Conservation (phyloP, 2,888 invertebrate species). For the Ormyrus thymus region DNA sequence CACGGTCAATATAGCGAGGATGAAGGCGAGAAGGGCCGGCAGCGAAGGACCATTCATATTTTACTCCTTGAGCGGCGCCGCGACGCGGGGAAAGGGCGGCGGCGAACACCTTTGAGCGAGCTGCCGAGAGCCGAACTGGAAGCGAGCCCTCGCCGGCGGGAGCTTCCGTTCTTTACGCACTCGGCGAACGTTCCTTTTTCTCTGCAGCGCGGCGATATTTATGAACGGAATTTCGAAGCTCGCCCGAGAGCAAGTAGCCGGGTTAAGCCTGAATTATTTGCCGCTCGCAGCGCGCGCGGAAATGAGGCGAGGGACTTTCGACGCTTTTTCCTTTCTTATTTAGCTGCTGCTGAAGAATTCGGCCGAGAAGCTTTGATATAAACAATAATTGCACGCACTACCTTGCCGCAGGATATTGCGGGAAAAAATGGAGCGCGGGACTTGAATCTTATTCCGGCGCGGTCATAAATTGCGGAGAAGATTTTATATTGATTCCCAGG, state of each 20-base stretch:
- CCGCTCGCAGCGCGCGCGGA: neutral
- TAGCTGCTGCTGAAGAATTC: too few relatives aligned
- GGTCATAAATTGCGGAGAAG: constrained; percentile 33
- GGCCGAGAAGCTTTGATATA: too few relatives aligned
- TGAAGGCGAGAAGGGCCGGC: neutral
- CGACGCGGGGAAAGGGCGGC: neutral
- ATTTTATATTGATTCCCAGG: constrained; percentile 45
- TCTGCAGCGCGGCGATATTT: constrained; percentile 32
- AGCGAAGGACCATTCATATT: constrained; percentile 39
- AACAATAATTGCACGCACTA: too few relatives aligned
- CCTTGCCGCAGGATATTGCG: too few relatives aligned
- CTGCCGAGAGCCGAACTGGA: constrained; percentile 1
- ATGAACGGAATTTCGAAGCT: constrained; percentile 41
- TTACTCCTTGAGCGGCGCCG: constrained; percentile 23
- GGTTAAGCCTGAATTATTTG: constrained; percentile 40
- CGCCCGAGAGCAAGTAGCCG: neutral
- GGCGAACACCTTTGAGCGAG: constrained; percentile 9
- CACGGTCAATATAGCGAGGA: constrained; percentile 26
- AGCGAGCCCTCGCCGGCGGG: constrained; percentile 36
- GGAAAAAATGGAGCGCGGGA: neutral
- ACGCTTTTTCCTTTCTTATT: too few relatives aligned
- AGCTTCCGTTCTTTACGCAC: neutral
- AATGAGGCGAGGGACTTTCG: neutral
- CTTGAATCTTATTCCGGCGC: neutral
- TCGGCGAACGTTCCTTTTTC: neutral